Evolutionary conservation across 2,888 invertebrate species (phyloP).

Genomic region (Heliconius charithonia): DNA sequence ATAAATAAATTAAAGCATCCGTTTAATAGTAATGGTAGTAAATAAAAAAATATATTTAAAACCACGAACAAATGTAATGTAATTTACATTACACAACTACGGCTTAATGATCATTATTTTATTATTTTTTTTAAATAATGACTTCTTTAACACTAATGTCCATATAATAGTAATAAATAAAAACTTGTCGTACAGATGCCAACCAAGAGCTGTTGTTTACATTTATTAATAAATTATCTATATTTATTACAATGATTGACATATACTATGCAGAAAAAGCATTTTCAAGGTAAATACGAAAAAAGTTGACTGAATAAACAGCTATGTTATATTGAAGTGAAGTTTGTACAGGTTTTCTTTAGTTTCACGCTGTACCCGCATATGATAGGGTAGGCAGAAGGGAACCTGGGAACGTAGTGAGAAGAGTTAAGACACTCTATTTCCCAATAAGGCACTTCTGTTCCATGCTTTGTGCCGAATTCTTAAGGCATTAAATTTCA

Average conservation of each 20-base stretch:
- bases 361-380: background rate
- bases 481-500: background rate
- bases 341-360: background rate
- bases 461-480: too few species aligned
- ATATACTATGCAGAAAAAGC: background rate
- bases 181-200: conserved; percentile 5
- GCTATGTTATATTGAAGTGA: background rate
- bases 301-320: conserved; percentile 1
- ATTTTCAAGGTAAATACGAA: background rate
- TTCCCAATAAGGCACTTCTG: too few species aligned
- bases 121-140: background rate
- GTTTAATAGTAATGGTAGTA: background rate
- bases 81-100: background rate
- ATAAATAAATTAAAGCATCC: too few species aligned
- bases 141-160: background rate
- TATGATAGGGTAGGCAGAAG: too few species aligned
- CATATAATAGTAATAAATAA: conserved; percentile 1
- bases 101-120: background rate
- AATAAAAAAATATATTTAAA: background rate
- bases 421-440: too few species aligned
- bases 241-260: conserved; percentile 13
- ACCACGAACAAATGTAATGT: background rate
- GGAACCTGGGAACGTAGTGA: too few species aligned
- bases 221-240: conserved; percentile 20
- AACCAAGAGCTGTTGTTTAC: conserved; percentile 15